phyloP scores from a whole-genome alignment of 2,797 vertebrate genomes.

The Mycteria americana region DNA sequence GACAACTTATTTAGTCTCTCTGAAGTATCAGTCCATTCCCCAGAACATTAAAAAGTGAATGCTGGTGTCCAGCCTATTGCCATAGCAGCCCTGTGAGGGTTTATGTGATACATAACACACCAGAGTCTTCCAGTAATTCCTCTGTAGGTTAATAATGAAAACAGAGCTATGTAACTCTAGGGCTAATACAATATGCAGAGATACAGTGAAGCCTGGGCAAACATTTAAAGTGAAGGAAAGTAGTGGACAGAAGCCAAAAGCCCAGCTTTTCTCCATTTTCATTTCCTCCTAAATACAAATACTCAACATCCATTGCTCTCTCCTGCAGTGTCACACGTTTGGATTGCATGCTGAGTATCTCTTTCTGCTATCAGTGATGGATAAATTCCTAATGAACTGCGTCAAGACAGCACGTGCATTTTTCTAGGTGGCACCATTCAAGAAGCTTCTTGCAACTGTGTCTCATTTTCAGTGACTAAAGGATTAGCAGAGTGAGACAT shows the following conservation, averaged over 20 bases:
- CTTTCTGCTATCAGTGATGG: neutral
- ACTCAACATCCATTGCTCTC: neutral
- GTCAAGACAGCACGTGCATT: neutral
- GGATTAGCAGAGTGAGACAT: neutral
- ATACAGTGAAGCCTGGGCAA: neutral
- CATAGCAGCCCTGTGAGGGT: neutral
- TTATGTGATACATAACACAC: neutral
- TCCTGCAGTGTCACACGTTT: neutral
- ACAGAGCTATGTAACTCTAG: neutral
- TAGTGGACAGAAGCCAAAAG: neutral
- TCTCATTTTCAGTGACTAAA: neutral
- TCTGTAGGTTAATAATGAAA: neutral
- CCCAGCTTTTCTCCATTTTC: neutral
- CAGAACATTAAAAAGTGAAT: neutral
- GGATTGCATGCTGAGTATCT: neutral
- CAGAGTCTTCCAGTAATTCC: neutral
- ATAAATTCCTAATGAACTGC: neutral
- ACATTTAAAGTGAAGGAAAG: neutral
- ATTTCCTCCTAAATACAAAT: neutral
- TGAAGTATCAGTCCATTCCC: neutral
- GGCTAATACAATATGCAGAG: neutral
- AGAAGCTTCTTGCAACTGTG: neutral
- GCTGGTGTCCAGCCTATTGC: constrained; percentile 1
- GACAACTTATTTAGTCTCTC: neutral
- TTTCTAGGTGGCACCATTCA: neutral